Conservation (phyloP, 2,888 invertebrate genomes). For the Stenotaenia linearis region DNA sequence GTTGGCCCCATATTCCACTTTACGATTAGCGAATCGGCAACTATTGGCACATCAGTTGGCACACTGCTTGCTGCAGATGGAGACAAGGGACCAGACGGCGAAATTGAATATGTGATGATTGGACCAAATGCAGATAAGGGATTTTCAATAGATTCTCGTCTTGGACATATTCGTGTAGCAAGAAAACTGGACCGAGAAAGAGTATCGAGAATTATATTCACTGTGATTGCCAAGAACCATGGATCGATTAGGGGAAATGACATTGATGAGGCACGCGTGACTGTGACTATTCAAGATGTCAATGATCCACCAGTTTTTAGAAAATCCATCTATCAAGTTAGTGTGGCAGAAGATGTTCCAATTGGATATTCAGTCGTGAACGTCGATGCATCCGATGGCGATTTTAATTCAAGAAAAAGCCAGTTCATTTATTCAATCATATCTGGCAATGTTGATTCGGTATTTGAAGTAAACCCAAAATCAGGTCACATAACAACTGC, state of each 20-base stretch:
- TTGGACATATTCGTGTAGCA: conserved; percentile 77
- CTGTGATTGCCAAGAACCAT: conserved; percentile 88
- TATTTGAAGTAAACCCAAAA: conserved; percentile 81
- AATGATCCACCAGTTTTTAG: conserved; percentile 92
- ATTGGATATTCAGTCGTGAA: conserved; percentile 67
- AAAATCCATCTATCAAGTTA: conserved; percentile 68
- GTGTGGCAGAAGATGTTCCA: conserved; percentile 70
- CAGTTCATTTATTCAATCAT: conserved; percentile 87
- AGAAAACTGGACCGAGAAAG: conserved; percentile 77
- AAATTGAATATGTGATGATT: conserved; percentile 84
- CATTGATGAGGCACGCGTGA: conserved; percentile 89
- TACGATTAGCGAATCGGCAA: conserved; percentile 86
- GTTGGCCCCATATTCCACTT: conserved; percentile 84
- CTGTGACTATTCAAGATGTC: conserved; percentile 88
- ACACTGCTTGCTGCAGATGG: conserved; percentile 81
- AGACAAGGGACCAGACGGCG: conserved; percentile 79
- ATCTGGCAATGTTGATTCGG: conserved; percentile 72
- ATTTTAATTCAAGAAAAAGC: conserved; percentile 82
- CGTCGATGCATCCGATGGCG: conserved; percentile 84
- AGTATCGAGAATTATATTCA: conserved; percentile 79
- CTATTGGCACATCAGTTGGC: conserved; percentile 77
- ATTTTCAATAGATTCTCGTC: conserved; percentile 75
- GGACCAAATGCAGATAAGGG: conserved; percentile 89
- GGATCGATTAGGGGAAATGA: conserved; percentile 92
- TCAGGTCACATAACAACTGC: conserved; percentile 73